These are phyloP conservation scores for Dryobota labecula DNA, from an alignment of 2,888 invertebrate genomes.

Conservation along the genomic window DNA sequence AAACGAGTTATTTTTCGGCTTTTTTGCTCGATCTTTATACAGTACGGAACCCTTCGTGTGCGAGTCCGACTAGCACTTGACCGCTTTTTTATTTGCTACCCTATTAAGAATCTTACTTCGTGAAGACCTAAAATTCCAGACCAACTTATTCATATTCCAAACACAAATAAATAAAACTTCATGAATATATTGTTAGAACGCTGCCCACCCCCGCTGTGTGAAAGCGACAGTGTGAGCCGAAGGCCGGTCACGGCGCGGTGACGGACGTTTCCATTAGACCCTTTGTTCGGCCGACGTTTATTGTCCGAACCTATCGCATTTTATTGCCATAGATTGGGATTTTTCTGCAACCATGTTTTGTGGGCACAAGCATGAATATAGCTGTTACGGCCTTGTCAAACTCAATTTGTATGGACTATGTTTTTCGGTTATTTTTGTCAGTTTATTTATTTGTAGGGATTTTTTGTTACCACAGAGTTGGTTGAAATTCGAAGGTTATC, in stretches of 20 bases:
- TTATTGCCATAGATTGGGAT: slow-evolving; percentile 62
- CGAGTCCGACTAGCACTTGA: too few species aligned
- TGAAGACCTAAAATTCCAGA: neutral
- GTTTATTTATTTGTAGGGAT: neutral
- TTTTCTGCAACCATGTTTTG: slow-evolving; percentile 54
- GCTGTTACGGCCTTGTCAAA: slow-evolving; percentile 52
- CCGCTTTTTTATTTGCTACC: neutral
- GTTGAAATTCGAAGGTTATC: neutral
- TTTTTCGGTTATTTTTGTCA: slow-evolving; percentile 5
- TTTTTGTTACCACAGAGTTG: neutral
- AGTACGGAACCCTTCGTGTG: too few species aligned
- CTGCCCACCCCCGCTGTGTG: slow-evolving; percentile 10
- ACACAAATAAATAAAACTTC: neutral
- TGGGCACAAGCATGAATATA: slow-evolving; percentile 48
- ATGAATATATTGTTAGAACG: slow-evolving; percentile 26
- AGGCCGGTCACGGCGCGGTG: slow-evolving; percentile 56
- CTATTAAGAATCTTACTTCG: neutral
- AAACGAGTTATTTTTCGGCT: too few species aligned
- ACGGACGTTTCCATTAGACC: slow-evolving; percentile 71
- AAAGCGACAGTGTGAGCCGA: slow-evolving; percentile 38
- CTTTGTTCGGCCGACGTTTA: slow-evolving; percentile 67
- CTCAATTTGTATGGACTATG: slow-evolving; percentile 35
- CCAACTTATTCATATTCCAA: neutral
- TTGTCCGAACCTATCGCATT: slow-evolving; percentile 60
- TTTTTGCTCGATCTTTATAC: too few species aligned